Conservation (phyloP, 2,888 invertebrate species). For the Dorcus hopei region DNA sequence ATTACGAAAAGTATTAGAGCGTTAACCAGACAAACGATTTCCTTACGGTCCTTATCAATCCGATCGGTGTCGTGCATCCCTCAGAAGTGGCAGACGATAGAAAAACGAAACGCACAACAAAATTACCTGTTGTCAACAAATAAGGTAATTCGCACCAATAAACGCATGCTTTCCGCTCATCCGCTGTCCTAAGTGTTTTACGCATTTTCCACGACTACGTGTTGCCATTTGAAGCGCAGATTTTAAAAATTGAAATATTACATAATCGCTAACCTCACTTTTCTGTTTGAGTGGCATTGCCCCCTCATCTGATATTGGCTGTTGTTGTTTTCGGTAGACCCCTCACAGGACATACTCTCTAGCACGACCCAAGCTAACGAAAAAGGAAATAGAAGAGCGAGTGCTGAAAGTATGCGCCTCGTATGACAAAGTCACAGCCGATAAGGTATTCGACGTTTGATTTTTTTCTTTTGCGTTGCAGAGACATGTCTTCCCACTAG, state of each 20-base stretch:
- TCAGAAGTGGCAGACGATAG: conserved; percentile 22
- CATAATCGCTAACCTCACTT: conserved; percentile 17
- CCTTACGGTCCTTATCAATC: conserved; percentile 26
- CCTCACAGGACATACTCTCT: conserved; percentile 36
- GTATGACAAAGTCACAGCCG: conserved; percentile 84
- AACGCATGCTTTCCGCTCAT: neutral
- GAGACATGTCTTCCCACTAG: conserved; percentile 62
- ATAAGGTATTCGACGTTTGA: conserved; percentile 65
- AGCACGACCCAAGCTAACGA: conserved; percentile 54
- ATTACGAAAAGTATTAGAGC: conserved; percentile 31
- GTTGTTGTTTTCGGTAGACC: too few species aligned
- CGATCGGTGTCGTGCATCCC: conserved; percentile 27
- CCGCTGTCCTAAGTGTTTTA: too few species aligned
- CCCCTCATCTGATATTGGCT: neutral
- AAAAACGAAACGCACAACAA: conserved; percentile 18
- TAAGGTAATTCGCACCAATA: conserved; percentile 31
- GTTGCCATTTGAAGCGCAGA: too few species aligned
- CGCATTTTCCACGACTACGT: too few species aligned
- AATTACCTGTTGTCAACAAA: conserved; percentile 19
- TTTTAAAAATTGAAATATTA: neutral
- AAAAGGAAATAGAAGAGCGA: conserved; percentile 70
- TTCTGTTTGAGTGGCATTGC: neutral
- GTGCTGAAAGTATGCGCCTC: conserved; percentile 83
- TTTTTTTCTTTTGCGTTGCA: conserved; percentile 51
- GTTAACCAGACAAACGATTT: conserved; percentile 25